Evolutionary conservation across 2,113 vertebrate genomes (phyloP).

Genomic region (Elachura formosa): DNA sequence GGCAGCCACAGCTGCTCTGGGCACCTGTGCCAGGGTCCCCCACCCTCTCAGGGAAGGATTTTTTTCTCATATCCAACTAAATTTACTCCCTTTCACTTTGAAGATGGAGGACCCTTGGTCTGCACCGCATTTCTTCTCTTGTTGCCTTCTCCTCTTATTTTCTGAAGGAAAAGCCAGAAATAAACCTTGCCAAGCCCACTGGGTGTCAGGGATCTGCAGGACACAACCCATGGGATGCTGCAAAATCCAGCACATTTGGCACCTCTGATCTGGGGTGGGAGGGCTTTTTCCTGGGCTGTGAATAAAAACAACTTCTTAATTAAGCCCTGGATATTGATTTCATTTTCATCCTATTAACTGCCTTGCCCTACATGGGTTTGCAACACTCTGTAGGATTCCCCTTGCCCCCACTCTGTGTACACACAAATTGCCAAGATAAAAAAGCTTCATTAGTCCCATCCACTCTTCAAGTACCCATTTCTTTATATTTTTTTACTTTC

Average conservation of each 20-base stretch:
- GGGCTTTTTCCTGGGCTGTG: neutral
- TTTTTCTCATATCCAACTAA: neutral
- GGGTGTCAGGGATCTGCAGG: neutral
- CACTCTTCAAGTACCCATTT: neutral
- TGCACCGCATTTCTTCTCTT: neutral
- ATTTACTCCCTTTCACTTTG: neutral
- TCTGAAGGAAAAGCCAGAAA: neutral
- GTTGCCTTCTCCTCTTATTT: neutral
- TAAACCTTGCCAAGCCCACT: neutral
- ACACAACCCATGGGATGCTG: neutral
- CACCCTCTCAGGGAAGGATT: neutral
- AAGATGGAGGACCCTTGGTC: too few species aligned
- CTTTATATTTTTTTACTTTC: neutral
- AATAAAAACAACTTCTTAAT: constrained; percentile 19
- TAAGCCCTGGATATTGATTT: constrained; percentile 13
- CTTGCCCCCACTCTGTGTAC: neutral
- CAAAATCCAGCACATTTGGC: neutral
- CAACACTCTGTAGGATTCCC: neutral
- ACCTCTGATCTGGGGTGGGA: neutral
- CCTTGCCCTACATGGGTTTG: constrained; percentile 16
- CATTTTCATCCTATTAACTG: constrained; percentile 36
- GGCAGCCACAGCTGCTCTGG: neutral
- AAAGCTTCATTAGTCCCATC: constrained; percentile 29
- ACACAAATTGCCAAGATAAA: neutral
- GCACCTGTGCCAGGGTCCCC: neutral